Percentiles rank a stretch among this genome's conserved stretches.
phyloP scores from a whole-genome alignment of 1,140 invertebrate genomes.

The Geopemphigus sp. region DNA sequence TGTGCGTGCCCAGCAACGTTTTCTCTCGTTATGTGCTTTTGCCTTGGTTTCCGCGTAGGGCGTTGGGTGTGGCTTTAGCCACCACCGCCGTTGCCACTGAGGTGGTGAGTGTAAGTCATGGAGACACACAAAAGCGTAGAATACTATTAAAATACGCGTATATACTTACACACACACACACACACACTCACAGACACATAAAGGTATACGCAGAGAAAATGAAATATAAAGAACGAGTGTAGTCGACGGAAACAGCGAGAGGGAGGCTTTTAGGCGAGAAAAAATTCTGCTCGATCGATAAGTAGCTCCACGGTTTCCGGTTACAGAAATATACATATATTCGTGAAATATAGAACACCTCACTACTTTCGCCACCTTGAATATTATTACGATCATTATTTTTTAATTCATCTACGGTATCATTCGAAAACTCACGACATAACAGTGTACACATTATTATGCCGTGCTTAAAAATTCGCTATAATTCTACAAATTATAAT shows the following conservation, averaged over 20 bases:
- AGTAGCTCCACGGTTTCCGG: constrained; percentile 17
- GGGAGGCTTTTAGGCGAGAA: too few species aligned
- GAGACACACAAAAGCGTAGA: constrained; percentile 29
- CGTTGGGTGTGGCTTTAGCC: constrained; percentile 41
- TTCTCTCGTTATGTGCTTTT: neutral
- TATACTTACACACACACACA: neutral
- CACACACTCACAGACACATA: neutral
- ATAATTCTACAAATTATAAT: too few species aligned
- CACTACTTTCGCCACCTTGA: too few species aligned
- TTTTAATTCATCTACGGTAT: too few species aligned
- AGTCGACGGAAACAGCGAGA: neutral
- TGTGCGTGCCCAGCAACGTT: constrained; percentile 34
- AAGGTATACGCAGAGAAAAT: neutral
- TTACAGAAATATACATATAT: too few species aligned
- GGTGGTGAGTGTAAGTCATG: neutral
- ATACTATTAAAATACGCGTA: neutral
- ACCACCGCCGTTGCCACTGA: neutral
- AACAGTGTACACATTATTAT: too few species aligned
- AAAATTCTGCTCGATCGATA: constrained; percentile 20
- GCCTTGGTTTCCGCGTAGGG: constrained; percentile 29
- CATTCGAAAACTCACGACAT: too few species aligned
- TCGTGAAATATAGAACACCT: too few species aligned
- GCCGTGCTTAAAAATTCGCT: too few species aligned
- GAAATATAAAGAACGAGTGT: neutral
- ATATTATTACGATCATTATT: too few species aligned